phyloP scores from a whole-genome alignment of 2,113 vertebrate genomes.

The Columba janthina region DNA sequence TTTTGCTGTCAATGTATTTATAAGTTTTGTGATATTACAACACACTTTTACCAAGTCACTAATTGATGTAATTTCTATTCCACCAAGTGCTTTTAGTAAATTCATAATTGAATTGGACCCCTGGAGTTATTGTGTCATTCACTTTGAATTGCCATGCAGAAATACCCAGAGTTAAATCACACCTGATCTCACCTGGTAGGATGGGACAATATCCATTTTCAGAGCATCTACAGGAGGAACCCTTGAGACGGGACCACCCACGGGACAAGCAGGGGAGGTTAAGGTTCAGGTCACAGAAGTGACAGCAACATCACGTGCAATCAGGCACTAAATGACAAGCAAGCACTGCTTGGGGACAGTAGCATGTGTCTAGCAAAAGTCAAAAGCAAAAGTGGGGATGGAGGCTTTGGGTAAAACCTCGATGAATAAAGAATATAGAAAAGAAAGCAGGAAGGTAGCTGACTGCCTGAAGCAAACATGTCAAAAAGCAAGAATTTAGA shows the following conservation, averaged over 20 bases:
- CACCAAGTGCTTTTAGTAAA: too few relatives aligned
- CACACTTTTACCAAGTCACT: too few relatives aligned
- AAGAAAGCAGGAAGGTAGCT: not conserved
- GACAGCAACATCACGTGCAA: not conserved
- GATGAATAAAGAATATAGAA: not conserved
- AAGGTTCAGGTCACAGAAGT: not conserved
- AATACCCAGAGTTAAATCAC: too few relatives aligned
- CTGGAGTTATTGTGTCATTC: too few relatives aligned
- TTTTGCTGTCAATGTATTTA: too few relatives aligned
- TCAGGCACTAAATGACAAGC: not conserved
- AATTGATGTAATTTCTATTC: too few relatives aligned
- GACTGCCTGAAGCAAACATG: not conserved
- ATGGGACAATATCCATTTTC: not conserved
- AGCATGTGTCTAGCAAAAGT: not conserved
- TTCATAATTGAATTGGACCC: too few relatives aligned
- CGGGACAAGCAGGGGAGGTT: not conserved
- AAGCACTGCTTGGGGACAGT: not conserved
- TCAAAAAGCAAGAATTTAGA: not conserved
- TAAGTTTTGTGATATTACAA: too few relatives aligned
- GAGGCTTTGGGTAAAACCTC: not conserved
- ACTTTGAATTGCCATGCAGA: too few relatives aligned
- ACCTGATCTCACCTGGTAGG: too few relatives aligned
- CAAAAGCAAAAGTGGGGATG: not conserved
- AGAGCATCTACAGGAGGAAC: not conserved
- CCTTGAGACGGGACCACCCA: rapidly evolving